Conservation (phyloP, 2,888 invertebrate species). For the Taenaris catops region DNA sequence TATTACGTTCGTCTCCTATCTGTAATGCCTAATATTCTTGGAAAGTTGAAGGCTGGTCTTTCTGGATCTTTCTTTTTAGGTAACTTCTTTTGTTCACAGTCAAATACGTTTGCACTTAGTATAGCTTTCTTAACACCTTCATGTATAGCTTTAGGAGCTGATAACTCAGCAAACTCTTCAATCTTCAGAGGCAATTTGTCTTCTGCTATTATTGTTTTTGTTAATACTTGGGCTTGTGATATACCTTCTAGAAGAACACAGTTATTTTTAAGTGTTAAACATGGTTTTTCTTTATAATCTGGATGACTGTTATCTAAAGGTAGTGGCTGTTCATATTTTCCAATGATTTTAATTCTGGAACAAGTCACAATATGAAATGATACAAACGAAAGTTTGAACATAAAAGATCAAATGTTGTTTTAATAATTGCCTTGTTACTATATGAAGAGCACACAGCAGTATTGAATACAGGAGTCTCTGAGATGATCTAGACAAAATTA, state of each 20-base stretch:
- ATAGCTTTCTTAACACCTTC: conserved; percentile 82
- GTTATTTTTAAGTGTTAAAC: conserved; percentile 79
- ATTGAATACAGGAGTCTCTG: too few relatives aligned
- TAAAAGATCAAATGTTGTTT: too few relatives aligned
- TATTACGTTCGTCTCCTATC: conserved; percentile 83
- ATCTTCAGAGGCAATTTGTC: conserved; percentile 81
- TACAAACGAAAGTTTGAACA: too few relatives aligned
- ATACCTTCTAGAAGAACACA: conserved; percentile 86
- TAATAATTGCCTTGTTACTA: too few relatives aligned
- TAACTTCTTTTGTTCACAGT: conserved; percentile 88
- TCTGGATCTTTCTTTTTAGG: conserved; percentile 85
- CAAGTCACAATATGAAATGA: too few relatives aligned
- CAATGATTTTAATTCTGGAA: conserved; percentile 64
- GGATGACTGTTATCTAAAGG: conserved; percentile 81
- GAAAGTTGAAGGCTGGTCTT: conserved; percentile 85
- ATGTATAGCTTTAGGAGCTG: conserved; percentile 74
- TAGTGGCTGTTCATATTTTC: conserved; percentile 52
- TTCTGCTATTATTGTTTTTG: conserved; percentile 85
- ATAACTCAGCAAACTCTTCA: conserved; percentile 67
- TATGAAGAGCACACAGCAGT: too few relatives aligned
- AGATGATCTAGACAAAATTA: too few relatives aligned
- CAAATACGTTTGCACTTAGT: conserved; percentile 83
- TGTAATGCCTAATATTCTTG: conserved; percentile 87
- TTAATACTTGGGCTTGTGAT: conserved; percentile 89
- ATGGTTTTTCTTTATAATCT: conserved; percentile 81